Evolutionary conservation across 2,113 vertebrate genomes (phyloP), one percentile per base, ranked within the genome.

Genomic region (Dunckerocampus dactyliophorus): DNA sequence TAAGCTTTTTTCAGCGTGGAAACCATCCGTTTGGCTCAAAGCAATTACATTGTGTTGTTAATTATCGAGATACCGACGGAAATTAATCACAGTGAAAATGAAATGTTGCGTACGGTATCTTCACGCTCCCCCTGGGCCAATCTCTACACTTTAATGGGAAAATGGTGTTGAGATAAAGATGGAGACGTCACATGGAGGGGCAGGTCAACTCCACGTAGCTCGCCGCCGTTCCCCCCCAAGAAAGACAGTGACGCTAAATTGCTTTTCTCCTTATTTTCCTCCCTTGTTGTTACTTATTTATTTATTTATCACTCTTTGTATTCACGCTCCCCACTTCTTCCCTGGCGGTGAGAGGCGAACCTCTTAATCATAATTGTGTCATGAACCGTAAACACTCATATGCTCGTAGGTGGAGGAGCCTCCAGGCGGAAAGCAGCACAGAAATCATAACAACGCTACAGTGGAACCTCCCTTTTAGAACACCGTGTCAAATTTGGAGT

Each of bases 311-410:
- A 17, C 50, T 59, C 12, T 16, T 15, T 65, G 19, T 21, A 3
- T 42, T 16, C 45, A 28, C 24, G 16, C 47, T 12, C 20, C 19
- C 11, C 10, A 1, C 42, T 17, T 48, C 20, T 57, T 10, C 48
- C 20, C 42, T 55, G 17, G 2, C 70, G 49, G 59, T 42, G 63
- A 72, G 69, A 72, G 71, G 61, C 80, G 34, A 82, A 82, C 78
- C 65, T 80, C 82, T 82, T 83, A 76, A 85, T 85, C 81, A 82
- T 73, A 77, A 80, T 74, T 77, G 71, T 87, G 80, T 82, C 78
- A 63, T 71, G 79, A 82, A 79, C 79, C 79, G 72, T 76, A 83
- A 75, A 75, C 76, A 76, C 79, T 80, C 72, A 66, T 59, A 53
- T 31, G 66, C 71, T 79, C 0, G 57, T 15, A 20, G 59, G 58